Percentiles rank a stretch among this genome's conserved stretches.
phyloP scores from a whole-genome alignment of 2,797 vertebrate species.

The Premnoplex brunnescens region DNA sequence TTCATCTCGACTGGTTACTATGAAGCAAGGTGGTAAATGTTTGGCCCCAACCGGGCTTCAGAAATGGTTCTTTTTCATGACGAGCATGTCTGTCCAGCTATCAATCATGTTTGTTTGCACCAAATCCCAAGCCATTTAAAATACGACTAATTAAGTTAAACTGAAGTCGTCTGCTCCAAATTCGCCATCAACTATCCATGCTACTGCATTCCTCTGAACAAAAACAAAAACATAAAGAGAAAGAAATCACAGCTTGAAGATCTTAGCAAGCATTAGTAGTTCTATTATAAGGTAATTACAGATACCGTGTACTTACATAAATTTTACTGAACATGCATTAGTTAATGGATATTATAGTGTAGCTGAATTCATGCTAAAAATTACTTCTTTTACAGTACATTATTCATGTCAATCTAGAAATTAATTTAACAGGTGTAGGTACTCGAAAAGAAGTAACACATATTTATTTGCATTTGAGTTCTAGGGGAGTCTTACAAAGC shows the following conservation, averaged over 20 bases:
- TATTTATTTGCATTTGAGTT: not conserved
- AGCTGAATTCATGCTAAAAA: not conserved
- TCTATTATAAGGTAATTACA: not conserved
- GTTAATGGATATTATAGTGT: not conserved
- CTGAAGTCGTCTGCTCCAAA: slow-evolving; percentile 87
- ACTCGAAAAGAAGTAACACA: not conserved
- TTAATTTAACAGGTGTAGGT: not conserved
- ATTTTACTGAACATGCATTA: not conserved
- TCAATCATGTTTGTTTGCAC: slow-evolving; percentile 87
- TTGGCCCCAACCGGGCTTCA: slow-evolving; percentile 82
- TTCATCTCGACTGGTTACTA: slow-evolving; percentile 85
- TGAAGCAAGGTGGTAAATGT: slow-evolving; percentile 87
- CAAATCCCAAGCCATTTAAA: slow-evolving; percentile 88
- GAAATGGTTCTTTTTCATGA: slow-evolving; percentile 86
- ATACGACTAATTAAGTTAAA: slow-evolving; percentile 88
- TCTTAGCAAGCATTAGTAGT: not conserved
- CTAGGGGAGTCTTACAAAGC: not conserved
- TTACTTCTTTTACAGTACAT: not conserved
- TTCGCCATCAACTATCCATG: slow-evolving; percentile 99
- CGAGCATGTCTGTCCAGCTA: slow-evolving; percentile 86
- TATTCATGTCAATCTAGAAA: not conserved
- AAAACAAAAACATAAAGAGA: slow-evolving; percentile 51
- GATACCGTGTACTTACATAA: not conserved
- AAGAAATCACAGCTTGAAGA: slow-evolving; percentile 39
- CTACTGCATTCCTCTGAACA: slow-evolving; percentile 96